phyloP scores from a whole-genome alignment of 2,797 vertebrate genomes.

The Mormyrops attenuatus region DNA sequence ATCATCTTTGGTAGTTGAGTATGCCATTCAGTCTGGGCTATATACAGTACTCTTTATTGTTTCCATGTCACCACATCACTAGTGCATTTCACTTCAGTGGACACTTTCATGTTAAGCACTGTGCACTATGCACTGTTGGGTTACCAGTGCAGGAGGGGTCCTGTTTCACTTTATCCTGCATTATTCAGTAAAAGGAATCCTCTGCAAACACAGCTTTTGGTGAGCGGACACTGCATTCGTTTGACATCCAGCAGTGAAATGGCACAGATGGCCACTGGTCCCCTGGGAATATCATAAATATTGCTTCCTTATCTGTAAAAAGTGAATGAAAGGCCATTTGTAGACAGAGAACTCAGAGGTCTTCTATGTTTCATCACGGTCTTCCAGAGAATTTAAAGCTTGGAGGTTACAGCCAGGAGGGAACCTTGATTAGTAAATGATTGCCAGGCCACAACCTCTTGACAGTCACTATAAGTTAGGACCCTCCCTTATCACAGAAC shows the following conservation, averaged over 20 bases:
- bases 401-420: background rate
- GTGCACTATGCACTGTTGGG: background rate
- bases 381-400: conserved; percentile 11
- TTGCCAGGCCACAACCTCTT: conserved; percentile 1
- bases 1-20: background rate
- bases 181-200: background rate
- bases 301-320: background rate
- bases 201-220: background rate
- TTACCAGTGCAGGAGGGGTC: background rate
- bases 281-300: background rate
- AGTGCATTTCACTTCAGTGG: background rate
- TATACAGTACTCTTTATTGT: background rate
- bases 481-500: conserved; percentile 4
- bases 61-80: background rate
- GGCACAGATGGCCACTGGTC: background rate
- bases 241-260: background rate
- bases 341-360: background rate
- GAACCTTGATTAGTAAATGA: conserved; percentile 11
- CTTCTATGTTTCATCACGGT: background rate
- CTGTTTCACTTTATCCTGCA: background rate
- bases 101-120: background rate
- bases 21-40: background rate
- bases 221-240: background rate
- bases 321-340: background rate
- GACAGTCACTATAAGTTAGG: background rate